Evolutionary conservation across 1,140 invertebrate species (phyloP).

Genomic region (Ceratina australensis): DNA sequence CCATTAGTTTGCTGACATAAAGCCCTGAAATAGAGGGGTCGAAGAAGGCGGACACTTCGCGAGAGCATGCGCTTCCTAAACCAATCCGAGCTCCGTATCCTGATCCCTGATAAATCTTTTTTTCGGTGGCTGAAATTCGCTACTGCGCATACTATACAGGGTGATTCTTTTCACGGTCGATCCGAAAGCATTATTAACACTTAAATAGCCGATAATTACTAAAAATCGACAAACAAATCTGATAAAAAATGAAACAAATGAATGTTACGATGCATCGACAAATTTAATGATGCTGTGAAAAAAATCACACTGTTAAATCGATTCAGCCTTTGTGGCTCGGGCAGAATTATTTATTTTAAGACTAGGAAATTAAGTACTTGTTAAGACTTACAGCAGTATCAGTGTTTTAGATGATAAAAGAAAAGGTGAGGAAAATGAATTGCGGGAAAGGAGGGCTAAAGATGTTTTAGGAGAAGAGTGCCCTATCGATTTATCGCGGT

Average conservation of each 20-base stretch:
- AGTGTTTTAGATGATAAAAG: background rate
- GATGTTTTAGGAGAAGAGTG: background rate
- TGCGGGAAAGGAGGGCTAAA: background rate
- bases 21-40: conserved; percentile 59
- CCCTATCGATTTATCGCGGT: conserved; percentile 40
- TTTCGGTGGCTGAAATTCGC: conserved; percentile 33
- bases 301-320: too few species aligned
- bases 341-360: too few species aligned
- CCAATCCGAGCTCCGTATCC: conserved; percentile 54
- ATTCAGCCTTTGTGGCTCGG: too few species aligned
- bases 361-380: too few species aligned
- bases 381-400: background rate
- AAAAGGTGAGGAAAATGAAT: background rate
- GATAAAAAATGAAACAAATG: background rate
- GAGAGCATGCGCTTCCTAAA: conserved; percentile 57
- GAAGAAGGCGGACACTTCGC: conserved; percentile 59
- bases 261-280: background rate
- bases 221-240: background rate
- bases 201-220: conserved; percentile 2
- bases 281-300: too few species aligned
- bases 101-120: conserved; percentile 54
- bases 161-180: too few species aligned
- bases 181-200: too few species aligned
- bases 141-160: conserved; percentile 52
- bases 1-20: conserved; percentile 67